Conservation (phyloP, 1,140 invertebrate genomes). For the Stegodyphus mimosarum region DNA sequence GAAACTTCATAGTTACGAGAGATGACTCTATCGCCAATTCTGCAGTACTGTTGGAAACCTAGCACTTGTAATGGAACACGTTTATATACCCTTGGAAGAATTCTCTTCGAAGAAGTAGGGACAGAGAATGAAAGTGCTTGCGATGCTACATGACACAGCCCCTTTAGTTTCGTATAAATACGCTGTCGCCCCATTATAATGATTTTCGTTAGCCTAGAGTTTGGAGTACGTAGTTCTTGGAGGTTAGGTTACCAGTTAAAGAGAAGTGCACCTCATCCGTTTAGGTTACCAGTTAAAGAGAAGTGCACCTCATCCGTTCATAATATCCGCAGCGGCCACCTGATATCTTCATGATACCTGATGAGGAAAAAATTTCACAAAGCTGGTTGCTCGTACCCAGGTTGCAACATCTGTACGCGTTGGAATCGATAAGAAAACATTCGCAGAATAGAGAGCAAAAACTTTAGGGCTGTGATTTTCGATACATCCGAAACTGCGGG, state of each 20-base stretch:
- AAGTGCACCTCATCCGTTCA: neutral
- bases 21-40: neutral
- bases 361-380: neutral
- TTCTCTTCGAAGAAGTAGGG: neutral
- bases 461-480: slow-evolving; percentile 1
- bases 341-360: neutral
- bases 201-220: neutral
- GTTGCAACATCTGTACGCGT: neutral
- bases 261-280: neutral
- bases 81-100: neutral
- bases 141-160: neutral
- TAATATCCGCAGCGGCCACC: neutral
- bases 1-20: too few species aligned
- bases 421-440: slow-evolving; percentile 4
- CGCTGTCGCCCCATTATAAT: neutral
- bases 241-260: neutral
- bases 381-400: neutral
- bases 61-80: neutral
- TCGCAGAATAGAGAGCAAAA: neutral
- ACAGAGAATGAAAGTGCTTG: neutral
- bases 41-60: neutral
- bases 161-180: too few species aligned
- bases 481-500: neutral
- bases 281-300: neutral
- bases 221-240: neutral